Base-by-base conservation (phyloP, 2,797 vertebrate species). In the Phoxinus dragarum region DNA sequence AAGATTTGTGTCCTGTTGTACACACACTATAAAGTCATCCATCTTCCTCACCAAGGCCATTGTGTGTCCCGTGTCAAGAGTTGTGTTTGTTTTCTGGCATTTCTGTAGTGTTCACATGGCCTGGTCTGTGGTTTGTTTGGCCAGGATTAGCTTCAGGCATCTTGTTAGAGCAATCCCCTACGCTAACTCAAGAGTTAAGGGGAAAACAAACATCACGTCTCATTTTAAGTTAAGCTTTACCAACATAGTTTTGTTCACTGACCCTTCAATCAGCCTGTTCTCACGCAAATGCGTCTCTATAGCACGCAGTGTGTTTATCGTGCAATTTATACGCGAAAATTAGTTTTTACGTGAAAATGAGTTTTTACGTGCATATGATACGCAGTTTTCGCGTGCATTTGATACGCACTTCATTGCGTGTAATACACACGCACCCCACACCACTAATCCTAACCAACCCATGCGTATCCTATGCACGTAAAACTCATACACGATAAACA, bases 51-150 rank as follows among this genome's bases (percentile, higher is more conserved):
- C 54, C 44, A 19, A 52, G 75, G 31, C 10, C 68, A 80, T 82
- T 38, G 82, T 79, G 71, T 52, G 40, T n/a, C n/a, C 19, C 21
- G 16, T 27, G 52, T 75, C 79, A 86, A 79, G 81, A 78, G 80
- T 52, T 87, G 61, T 83, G 54, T 78, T 81, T 79, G 79, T 81
- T 80, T 84, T 17, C 80, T 68, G 71, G 31, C 59, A 42, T 19
- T 27, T 21, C 1, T 81, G 40, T 64, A 12, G 73, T 38, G 23
- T 76, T 76, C 38, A 64, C 38, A 27, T 4, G 42, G 40, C 21
- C 59, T 73, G 36, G 47, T 81, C 47, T 40, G 52, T 69, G 56
- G n/a, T 23, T 47, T 90, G 86, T 89, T 86, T 89, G 80, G 56
- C 85, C 17, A 78, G 80, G 6, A 61, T 66, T 71, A 86, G 76